phyloP scores from a whole-genome alignment of 2,888 invertebrate species.

The Lithophane leautieri region DNA sequence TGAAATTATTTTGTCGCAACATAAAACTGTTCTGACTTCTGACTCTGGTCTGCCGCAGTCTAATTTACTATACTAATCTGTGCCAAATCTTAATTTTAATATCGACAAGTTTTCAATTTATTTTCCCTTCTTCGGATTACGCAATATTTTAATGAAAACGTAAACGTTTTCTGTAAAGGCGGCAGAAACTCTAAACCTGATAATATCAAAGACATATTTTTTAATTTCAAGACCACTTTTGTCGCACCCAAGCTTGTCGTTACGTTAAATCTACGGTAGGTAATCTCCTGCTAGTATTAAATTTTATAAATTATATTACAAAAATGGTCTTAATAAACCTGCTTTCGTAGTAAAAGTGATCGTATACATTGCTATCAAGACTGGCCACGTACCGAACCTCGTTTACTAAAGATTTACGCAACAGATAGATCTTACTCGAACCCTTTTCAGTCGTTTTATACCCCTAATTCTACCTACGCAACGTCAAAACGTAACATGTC shows the following conservation, averaged over 20 bases:
- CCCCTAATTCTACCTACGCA: constrained; percentile 75
- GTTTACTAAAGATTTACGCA: constrained; percentile 71
- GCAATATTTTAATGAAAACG: constrained; percentile 54
- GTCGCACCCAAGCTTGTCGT: constrained; percentile 40
- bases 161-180: constrained; percentile 47
- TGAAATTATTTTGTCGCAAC: not conserved
- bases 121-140: constrained; percentile 25
- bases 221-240: constrained; percentile 48
- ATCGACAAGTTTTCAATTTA: constrained; percentile 34
- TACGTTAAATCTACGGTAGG: constrained; percentile 34
- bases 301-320: constrained; percentile 48
- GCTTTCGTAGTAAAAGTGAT: constrained; percentile 31
- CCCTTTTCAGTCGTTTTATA: constrained; percentile 80
- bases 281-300: constrained; percentile 51
- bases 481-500: constrained; percentile 72
- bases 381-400: constrained; percentile 70
- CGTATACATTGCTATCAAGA: constrained; percentile 65
- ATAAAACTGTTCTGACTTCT: not conserved
- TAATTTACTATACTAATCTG: not conserved
- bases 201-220: constrained; percentile 57
- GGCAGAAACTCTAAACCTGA: constrained; percentile 38
- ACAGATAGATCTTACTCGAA: constrained; percentile 74
- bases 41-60: too few relatives aligned
- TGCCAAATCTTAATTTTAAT: constrained; percentile 20
- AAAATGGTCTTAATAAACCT: constrained; percentile 38